A percentile compares a stretch with the other conserved stretches of the same genome.
Conservation (phyloP, 2,888 invertebrate genomes). For the Lissocephala sabroskyi region DNA sequence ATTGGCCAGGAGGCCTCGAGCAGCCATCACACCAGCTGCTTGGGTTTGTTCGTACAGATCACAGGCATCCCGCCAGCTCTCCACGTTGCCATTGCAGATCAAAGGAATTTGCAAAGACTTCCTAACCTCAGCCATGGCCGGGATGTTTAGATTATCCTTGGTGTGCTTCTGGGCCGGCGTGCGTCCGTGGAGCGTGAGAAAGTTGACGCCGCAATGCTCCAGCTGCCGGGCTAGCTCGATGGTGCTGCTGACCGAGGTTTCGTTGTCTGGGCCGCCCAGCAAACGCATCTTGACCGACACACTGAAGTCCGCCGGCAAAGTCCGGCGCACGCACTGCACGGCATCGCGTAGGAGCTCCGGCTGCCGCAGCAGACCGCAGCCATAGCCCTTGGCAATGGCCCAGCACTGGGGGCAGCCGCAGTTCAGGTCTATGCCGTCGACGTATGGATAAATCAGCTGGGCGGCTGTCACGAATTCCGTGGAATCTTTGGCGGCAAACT, state of each 20-base stretch:
- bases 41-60: constrained; percentile 78
- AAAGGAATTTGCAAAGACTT: constrained; percentile 81
- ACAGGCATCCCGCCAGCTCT: constrained; percentile 81
- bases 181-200: constrained; percentile 92
- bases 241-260: constrained; percentile 75
- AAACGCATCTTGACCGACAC: constrained; percentile 95
- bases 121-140: constrained; percentile 81
- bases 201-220: constrained; percentile 90
- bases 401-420: constrained; percentile 98
- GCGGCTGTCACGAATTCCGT: constrained; percentile 89
- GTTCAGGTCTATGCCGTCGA: constrained; percentile 95
- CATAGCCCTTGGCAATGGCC: constrained; percentile 93
- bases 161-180: constrained; percentile 84
- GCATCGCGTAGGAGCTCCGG: constrained; percentile 89
- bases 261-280: constrained; percentile 32
- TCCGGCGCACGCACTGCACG: constrained; percentile 82
- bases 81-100: constrained; percentile 94
- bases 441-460: constrained; percentile 86
- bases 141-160: constrained; percentile 81
- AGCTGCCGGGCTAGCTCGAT: constrained; percentile 85
- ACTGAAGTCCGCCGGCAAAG: constrained; percentile 81
- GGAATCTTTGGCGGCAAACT: constrained; percentile 93
- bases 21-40: constrained; percentile 92
- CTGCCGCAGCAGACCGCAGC: constrained; percentile 85
- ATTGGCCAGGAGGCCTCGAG: constrained; percentile 91